These are phyloP conservation scores for Smutsia temminckii DNA, from an alignment of 2,797 vertebrate species.

Conservation along the genomic window DNA sequence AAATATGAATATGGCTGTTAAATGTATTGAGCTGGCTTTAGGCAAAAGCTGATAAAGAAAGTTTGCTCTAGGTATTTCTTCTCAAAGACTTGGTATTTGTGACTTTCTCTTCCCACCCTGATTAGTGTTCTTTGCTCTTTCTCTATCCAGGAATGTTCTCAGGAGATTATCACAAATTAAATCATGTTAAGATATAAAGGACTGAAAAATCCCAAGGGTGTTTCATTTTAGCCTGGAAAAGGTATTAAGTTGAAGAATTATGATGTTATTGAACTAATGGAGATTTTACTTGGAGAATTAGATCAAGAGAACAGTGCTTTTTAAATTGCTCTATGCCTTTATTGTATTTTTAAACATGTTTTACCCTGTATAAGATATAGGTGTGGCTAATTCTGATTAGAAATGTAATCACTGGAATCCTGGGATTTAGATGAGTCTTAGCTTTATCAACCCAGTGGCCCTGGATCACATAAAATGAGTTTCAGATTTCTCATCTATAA, in stretches of 20 bases:
- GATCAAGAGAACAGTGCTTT: neutral
- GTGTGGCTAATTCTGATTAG: neutral
- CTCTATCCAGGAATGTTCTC: neutral
- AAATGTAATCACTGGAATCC: neutral
- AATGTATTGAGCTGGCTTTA: neutral
- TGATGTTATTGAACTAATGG: neutral
- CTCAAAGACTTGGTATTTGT: neutral
- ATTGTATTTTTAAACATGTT: neutral
- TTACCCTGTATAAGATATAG: neutral
- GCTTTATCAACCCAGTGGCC: neutral
- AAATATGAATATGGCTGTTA: neutral
- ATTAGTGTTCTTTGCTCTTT: neutral
- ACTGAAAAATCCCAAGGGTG: neutral
- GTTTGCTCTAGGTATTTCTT: neutral
- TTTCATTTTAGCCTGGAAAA: slow-evolving; percentile 49
- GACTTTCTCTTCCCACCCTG: neutral
- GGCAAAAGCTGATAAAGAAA: neutral
- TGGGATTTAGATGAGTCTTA: neutral
- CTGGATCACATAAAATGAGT: neutral
- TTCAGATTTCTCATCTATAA: neutral
- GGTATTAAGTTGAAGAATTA: neutral
- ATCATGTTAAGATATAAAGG: neutral
- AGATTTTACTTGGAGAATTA: neutral
- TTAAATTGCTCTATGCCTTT: neutral
- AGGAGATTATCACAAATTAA: neutral